Base-by-base conservation (phyloP, 2,113 vertebrate species). In the Mesembrinibis cayennensis region DNA sequence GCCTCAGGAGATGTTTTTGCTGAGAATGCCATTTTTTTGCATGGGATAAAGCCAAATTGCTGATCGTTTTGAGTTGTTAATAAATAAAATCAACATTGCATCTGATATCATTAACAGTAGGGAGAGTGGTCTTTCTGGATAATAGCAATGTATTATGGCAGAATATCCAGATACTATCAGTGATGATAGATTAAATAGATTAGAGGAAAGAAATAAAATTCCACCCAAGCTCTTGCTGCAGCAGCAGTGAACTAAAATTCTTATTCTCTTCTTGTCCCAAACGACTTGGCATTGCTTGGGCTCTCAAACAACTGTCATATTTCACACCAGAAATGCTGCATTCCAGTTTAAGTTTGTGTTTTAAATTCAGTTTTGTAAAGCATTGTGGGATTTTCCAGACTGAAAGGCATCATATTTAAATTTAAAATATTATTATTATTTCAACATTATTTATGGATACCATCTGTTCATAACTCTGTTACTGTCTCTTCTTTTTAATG, bases 341-440 rank as follows among this genome's bases (percentile, higher is more conserved):
- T 87, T 96, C 91, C 70, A 66, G 84, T 76, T 93, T 42, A 63
- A 89, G 34, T 70, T 93, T 81, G 69, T 82, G 70, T 90, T 96
- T 97, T 83, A 94, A 96, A 93, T 92, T 78, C 78, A 73, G 90
- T 77, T 96, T 89, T 94, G 63, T 92, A 78, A 90, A 84, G 93
- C 87, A 94, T 53, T 91, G 81, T 93, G 93, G 92, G 79, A 87
- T 93, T 95, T 96, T 93, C 95, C 84, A 95, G 87, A 87, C 85
- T 91, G 92, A 97, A 96, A 96, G 62, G 58, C 92, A 93, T 89
- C 95, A 85, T 84, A 92, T 93, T 97, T 96, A 93, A 95, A 92
- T 93, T 88, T 96, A 97, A 97, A 96, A 96, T 95, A 95, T 97
- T 95, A 94, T 93, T 96, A 94, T 96, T 97, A 97, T 96, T 96